A percentile compares a stretch with the other conserved stretches of the same genome.
Evolutionary conservation across 64 coral and sea anemone genomes (phyloP).

Genomic region (Catalaphyllia jardinei): DNA sequence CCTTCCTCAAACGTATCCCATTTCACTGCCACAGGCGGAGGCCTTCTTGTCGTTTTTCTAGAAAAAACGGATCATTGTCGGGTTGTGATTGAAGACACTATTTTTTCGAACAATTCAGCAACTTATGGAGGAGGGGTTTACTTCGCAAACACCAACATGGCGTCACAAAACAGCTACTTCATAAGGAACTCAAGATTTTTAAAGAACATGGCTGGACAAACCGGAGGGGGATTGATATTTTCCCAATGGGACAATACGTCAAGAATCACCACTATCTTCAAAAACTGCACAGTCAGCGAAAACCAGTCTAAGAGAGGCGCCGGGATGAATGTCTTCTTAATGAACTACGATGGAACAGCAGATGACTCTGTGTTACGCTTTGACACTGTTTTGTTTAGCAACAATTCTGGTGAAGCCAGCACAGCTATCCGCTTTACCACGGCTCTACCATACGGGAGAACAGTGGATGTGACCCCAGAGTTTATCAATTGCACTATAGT

Average conservation of each 20-base stretch:
- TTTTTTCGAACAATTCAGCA: slow-evolving; percentile 60
- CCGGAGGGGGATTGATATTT: slow-evolving; percentile 54
- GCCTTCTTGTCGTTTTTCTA: slow-evolving; percentile 46
- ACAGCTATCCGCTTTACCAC: slow-evolving; percentile 65
- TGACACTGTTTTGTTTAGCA: slow-evolving; percentile 37
- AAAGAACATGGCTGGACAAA: slow-evolving; percentile 48
- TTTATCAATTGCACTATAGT: slow-evolving; percentile 62
- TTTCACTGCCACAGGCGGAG: slow-evolving; percentile 60
- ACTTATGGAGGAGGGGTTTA: slow-evolving; percentile 79
- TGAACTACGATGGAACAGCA: slow-evolving; percentile 40
- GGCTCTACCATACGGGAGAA: slow-evolving; percentile 44
- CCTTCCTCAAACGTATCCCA: slow-evolving; percentile 64
- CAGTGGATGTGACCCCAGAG: slow-evolving; percentile 41
- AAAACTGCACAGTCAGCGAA: slow-evolving; percentile 44
- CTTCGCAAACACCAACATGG: slow-evolving; percentile 22
- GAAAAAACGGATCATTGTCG: slow-evolving; percentile 29
- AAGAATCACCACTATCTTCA: slow-evolving; percentile 8
- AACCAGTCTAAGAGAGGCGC: slow-evolving; percentile 59
- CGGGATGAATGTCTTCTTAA: slow-evolving; percentile 70
- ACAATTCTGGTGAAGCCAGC: slow-evolving; percentile 44
- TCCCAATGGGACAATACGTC: slow-evolving; percentile 74
- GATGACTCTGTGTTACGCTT: slow-evolving; percentile 24
- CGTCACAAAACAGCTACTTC: slow-evolving; percentile 25
- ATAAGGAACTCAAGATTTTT: slow-evolving; percentile 45
- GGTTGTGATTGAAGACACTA: slow-evolving; percentile 42